Percentiles rank a stretch among this genome's conserved stretches.
Evolutionary conservation across 2,797 vertebrate species (phyloP).

Genomic region (Cichlasoma orientale): DNA sequence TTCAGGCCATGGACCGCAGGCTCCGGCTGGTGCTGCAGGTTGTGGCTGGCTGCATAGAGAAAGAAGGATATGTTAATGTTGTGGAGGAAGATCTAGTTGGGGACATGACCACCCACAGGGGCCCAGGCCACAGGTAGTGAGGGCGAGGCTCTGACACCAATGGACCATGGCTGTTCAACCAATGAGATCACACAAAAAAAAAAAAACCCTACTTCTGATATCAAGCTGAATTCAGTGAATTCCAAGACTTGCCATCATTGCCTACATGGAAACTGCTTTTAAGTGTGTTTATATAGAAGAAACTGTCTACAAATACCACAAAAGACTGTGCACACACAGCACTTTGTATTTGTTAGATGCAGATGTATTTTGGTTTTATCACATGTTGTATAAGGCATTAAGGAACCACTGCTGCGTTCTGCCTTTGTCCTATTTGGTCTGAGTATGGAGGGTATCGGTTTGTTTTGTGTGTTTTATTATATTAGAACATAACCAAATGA

Average conservation of each 20-base stretch:
- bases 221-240: conserved; percentile 94
- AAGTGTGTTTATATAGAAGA: conserved; percentile 60
- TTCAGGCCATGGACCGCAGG: conserved; percentile 93
- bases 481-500: conserved; percentile 64
- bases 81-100: conserved; percentile 88
- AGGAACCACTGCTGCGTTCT: conserved; percentile 54
- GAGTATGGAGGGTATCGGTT: conserved; percentile 39
- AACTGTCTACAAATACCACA: conserved; percentile 32
- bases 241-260: conserved; percentile 83
- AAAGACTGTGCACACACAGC: conserved; percentile 56
- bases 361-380: conserved; percentile 65
- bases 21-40: conserved; percentile 89
- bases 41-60: conserved; percentile 89
- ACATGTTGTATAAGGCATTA: conserved; percentile 51
- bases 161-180: conserved; percentile 46
- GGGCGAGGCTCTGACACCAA: conserved; percentile 53
- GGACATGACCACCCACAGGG: conserved; percentile 76
- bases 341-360: conserved; percentile 63
- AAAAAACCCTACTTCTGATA: conserved; percentile 59
- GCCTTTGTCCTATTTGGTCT: conserved; percentile 48
- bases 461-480: conserved; percentile 59
- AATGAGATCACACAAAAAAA: conserved; percentile 31
- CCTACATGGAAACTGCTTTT: conserved; percentile 68
- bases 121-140: conserved; percentile 89
- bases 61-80: conserved; percentile 85